A percentile compares a stretch with the other conserved stretches of the same genome.
phyloP scores from a whole-genome alignment of 1,140 invertebrate species.

The Euura lappo region DNA sequence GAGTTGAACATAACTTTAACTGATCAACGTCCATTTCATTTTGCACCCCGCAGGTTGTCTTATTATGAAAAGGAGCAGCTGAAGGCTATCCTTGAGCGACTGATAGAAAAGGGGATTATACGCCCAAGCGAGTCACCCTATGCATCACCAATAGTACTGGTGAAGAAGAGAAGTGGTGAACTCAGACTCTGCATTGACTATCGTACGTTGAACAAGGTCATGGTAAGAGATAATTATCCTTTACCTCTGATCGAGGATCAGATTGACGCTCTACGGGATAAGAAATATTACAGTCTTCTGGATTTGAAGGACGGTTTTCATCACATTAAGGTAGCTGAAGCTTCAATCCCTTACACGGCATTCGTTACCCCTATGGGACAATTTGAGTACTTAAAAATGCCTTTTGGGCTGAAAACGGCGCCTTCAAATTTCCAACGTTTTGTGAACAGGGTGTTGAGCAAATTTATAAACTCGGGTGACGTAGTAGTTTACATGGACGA shows the following conservation, averaged over 20 bases:
- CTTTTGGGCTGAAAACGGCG: no score
- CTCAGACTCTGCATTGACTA: slow-evolving; percentile 34
- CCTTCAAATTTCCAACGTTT: slow-evolving; percentile 29
- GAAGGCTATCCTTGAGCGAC: slow-evolving; percentile 29
- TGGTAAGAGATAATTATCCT: slow-evolving; percentile 21
- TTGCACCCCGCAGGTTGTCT: slow-evolving; percentile 21
- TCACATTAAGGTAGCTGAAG: slow-evolving; percentile 8
- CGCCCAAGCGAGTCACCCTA: slow-evolving; percentile 30
- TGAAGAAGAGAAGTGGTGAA: slow-evolving; percentile 34
- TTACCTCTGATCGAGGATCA: slow-evolving; percentile 23
- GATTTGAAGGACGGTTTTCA: slow-evolving; percentile 19
- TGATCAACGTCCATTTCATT: slow-evolving; percentile 20
- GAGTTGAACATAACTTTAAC: slow-evolving; percentile 18
- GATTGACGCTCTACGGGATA: slow-evolving; percentile 16
- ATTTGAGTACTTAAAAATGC: slow-evolving; percentile 14
- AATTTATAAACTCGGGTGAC: slow-evolving; percentile 23
- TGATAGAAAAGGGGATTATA: slow-evolving; percentile 29
- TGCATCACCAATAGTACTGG: slow-evolving; percentile 31
- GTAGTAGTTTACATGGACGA: slow-evolving; percentile 35
- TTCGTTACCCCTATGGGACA: slow-evolving; percentile 14
- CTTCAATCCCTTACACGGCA: slow-evolving; percentile 2
- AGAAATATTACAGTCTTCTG: slow-evolving; percentile 14
- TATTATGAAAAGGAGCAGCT: slow-evolving; percentile 21
- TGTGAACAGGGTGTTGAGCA: slow-evolving; percentile 35
- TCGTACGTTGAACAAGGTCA: slow-evolving; percentile 28